Percentiles rank a stretch among this genome's conserved stretches.
These are phyloP conservation scores for Lasioglossum lativentre DNA, from an alignment of 2,888 invertebrate species.

Conservation along the genomic window DNA sequence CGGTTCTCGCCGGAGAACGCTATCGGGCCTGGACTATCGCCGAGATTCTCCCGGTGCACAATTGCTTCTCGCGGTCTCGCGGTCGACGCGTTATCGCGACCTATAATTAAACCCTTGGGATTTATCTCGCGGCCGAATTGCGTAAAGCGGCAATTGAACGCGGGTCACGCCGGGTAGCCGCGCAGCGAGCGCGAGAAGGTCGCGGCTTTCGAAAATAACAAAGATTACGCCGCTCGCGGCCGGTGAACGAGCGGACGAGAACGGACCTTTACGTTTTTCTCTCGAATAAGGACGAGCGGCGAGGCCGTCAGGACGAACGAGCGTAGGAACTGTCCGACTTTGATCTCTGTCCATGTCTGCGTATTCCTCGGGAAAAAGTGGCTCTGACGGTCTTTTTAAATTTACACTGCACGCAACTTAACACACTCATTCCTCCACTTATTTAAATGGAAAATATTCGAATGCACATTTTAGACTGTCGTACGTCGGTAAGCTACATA, in stretches of 20 bases:
- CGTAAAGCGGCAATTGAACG: conserved; percentile 61
- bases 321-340: not conserved
- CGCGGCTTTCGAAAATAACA: conserved; percentile 48
- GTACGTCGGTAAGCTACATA: not conserved
- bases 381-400: not conserved
- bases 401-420: not conserved
- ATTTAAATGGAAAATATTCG: not conserved
- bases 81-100: conserved; percentile 57
- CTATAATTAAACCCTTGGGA: conserved; percentile 67
- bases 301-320: not conserved
- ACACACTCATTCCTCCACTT: not conserved
- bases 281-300: conserved; percentile 65
- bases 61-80: conserved; percentile 61
- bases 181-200: conserved; percentile 46
- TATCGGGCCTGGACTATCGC: not conserved
- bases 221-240: conserved; percentile 33
- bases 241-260: conserved; percentile 50
- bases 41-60: conserved; percentile 30
- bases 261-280: conserved; percentile 37
- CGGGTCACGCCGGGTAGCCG: conserved; percentile 53
- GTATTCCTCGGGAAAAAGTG: not conserved
- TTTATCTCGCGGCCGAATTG: conserved; percentile 67
- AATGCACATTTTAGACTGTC: not conserved
- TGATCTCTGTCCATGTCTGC: not conserved
- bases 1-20: not conserved